Evolutionary conservation across 92 coral and sea anemone species (phyloP).

Genomic region (Phenganax stokvisi): DNA sequence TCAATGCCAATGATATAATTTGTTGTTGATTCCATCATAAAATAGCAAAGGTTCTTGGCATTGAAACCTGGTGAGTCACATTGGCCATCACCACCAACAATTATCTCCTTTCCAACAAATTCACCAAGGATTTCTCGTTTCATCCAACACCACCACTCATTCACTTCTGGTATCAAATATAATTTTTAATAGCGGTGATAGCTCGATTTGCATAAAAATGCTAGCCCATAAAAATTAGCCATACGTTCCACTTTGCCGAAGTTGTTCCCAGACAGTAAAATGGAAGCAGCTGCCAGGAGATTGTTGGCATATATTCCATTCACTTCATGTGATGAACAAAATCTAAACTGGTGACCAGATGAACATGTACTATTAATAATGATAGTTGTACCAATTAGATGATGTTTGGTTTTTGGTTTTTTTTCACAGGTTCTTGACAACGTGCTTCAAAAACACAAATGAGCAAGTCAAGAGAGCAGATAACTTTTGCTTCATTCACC

Average conservation of each 20-base stretch:
- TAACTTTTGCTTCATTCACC: slow-evolving; percentile 8
- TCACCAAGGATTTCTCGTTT: neutral
- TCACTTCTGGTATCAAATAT: neutral
- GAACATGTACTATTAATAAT: slow-evolving; percentile 4
- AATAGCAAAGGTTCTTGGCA: too few relatives aligned
- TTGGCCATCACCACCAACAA: neutral
- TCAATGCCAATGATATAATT: too few relatives aligned
- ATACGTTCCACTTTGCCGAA: slow-evolving; percentile 30
- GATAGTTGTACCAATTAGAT: slow-evolving; percentile 38
- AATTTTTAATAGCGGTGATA: slow-evolving; percentile 21
- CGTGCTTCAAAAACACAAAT: neutral
- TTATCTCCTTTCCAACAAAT: neutral
- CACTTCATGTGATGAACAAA: slow-evolving; percentile 26
- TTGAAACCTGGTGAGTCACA: neutral
- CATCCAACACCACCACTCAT: slow-evolving; percentile 20
- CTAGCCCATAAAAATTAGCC: slow-evolving; percentile 19
- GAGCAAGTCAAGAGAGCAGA: slow-evolving; percentile 38
- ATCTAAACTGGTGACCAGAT: slow-evolving; percentile 12
- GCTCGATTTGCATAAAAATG: slow-evolving; percentile 24
- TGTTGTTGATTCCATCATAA: too few relatives aligned
- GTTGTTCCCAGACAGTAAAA: slow-evolving; percentile 35
- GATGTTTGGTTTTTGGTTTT: slow-evolving; percentile 15
- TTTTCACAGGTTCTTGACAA: slow-evolving; percentile 11
- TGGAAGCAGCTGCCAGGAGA: slow-evolving; percentile 27
- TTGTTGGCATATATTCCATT: slow-evolving; percentile 33